These are phyloP conservation scores for Norana najaformis DNA, from an alignment of 2,888 invertebrate species.

Conservation along the genomic window DNA sequence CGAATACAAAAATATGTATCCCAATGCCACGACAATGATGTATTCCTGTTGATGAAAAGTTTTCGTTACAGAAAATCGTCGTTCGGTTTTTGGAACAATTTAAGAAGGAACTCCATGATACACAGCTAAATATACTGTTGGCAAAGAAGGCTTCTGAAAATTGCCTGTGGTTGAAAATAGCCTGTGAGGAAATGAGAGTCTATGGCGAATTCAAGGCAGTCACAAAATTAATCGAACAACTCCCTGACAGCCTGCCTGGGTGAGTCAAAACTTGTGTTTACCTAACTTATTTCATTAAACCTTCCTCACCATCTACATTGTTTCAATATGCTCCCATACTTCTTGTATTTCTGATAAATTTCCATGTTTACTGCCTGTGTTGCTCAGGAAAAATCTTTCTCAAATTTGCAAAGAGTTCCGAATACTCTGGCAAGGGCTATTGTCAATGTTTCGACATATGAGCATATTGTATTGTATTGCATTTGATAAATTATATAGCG, in stretches of 20 bases:
- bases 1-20: too few relatives aligned
- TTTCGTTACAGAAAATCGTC: conserved; percentile 48
- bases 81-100: conserved; percentile 48
- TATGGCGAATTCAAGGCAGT: conserved; percentile 50
- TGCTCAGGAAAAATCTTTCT: too few relatives aligned
- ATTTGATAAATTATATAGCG: too few relatives aligned
- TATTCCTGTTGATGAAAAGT: background rate
- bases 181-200: conserved; percentile 52
- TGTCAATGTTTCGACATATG: too few relatives aligned
- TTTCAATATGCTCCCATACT: background rate
- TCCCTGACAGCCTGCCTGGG: conserved; percentile 49
- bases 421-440: too few relatives aligned
- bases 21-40: too few relatives aligned
- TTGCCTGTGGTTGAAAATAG: conserved; percentile 61
- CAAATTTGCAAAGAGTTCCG: too few relatives aligned
- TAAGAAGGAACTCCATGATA: conserved; percentile 49
- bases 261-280: background rate
- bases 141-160: conserved; percentile 56
- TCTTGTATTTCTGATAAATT: too few relatives aligned
- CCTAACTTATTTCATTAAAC: too few relatives aligned
- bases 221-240: conserved; percentile 53
- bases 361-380: too few relatives aligned
- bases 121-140: conserved; percentile 53
- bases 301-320: background rate
- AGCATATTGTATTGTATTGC: too few relatives aligned